Base-by-base conservation (phyloP, 2,113 vertebrate species). In the Orthonyx spaldingii region DNA sequence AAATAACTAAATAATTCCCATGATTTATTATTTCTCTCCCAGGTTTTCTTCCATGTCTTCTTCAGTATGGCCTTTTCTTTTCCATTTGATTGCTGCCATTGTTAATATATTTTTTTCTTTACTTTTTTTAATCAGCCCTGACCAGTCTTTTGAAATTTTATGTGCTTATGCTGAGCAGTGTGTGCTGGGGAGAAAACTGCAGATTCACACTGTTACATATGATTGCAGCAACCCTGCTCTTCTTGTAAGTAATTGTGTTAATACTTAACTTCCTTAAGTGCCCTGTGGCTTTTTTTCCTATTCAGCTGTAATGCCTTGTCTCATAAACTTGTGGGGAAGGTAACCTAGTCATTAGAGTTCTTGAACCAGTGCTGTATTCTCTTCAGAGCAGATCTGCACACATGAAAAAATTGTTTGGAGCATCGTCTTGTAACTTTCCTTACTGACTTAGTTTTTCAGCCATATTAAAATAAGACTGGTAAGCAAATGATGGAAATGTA, bases 61-160 rank as follows among this genome's bases (percentile, higher is more conserved):
- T 82, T 87, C n/a, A 66, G 3, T 35, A 22, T 77, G 32, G 12
- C 47, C 24, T 52, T 33, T 56, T 61, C n/a, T 68, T 19, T 0
- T 6, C 3, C 16, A 17, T 66, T 88, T 59, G 30, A 56, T 85
- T 78, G 39, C 39, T 84, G 21, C 33, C 8, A 37, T 59, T 55
- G 26, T 68, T 70, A 60, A 63, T 69, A 22, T n/a, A 20, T 0
- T 9, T 20, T 70, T 56, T 52, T 27, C 11, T 33, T 46, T 75
- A 39, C 63, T 57, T 26, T 91, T 78, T 84, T 21, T 66, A n/a
- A 50, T 30, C 94, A 99, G 98, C 88, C 98, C 98, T 78, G 98
- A 99, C 78, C 98, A 98, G 87, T 78, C 97, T 47, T 71, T 92
- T 32, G 98, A 98, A 79, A 89, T 97, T 59, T 16, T 99, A 64